These are phyloP conservation scores for Henicopernis longicauda DNA, from an alignment of 2,113 vertebrate species.

Conservation along the genomic window DNA sequence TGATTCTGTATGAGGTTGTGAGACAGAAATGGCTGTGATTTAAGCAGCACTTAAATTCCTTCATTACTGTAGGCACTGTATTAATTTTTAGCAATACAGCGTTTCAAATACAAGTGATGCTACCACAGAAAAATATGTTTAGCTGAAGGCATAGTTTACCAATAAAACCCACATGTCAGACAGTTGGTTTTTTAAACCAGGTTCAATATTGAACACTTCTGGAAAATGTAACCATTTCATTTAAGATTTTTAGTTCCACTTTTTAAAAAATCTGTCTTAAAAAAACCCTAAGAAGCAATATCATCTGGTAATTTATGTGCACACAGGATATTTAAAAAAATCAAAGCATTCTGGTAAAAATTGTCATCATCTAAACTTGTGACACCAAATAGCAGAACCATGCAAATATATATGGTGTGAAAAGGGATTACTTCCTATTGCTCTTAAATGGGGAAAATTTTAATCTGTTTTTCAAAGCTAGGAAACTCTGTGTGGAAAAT, in stretches of 20 bases:
- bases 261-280: neutral
- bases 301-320: neutral
- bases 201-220: neutral
- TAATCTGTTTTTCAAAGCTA: neutral
- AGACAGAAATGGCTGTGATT: neutral
- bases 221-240: neutral
- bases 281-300: neutral
- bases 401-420: neutral
- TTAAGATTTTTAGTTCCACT: neutral
- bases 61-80: neutral
- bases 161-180: neutral
- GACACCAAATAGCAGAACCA: neutral
- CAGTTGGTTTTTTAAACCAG: neutral
- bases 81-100: neutral
- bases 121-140: neutral
- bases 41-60: neutral
- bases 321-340: neutral
- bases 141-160: neutral
- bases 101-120: neutral
- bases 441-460: neutral
- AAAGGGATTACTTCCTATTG: neutral
- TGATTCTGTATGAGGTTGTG: neutral
- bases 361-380: neutral
- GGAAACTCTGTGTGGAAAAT: neutral
- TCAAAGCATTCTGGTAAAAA: neutral